A percentile compares a stretch with the other conserved stretches of the same genome.
Evolutionary conservation across 2,113 vertebrate species (phyloP).

Genomic region (Illadopsis cleaveri): DNA sequence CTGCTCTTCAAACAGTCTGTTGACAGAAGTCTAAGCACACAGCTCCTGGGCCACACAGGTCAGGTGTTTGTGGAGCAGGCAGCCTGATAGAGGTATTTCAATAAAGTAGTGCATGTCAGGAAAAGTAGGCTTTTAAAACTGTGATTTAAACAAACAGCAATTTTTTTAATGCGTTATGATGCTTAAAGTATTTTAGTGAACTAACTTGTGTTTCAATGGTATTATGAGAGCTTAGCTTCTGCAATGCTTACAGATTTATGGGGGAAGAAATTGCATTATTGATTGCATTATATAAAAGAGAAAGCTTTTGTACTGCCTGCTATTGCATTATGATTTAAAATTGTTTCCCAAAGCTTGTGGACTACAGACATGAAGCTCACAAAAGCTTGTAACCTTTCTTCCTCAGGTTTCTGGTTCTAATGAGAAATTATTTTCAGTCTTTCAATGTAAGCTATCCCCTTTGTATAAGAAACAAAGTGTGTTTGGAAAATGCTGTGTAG

Average conservation of each 20-base stretch:
- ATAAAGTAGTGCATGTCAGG: background rate
- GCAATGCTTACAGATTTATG: background rate
- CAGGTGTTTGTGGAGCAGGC: background rate
- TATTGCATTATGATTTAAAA: conserved; percentile 38
- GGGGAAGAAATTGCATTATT: conserved; percentile 22
- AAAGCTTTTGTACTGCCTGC: background rate
- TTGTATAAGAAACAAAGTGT: background rate
- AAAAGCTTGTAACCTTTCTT: conserved; percentile 30
- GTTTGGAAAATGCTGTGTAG: conserved; percentile 27
- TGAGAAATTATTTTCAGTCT: conserved; percentile 25
- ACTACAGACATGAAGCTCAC: background rate
- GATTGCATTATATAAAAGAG: conserved; percentile 28
- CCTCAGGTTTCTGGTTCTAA: conserved; percentile 48
- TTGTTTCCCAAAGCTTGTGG: conserved; percentile 14
- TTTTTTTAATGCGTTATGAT: background rate
- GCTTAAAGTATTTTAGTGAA: background rate
- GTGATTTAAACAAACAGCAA: background rate
- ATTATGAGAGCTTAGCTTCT: background rate
- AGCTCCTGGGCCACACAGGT: background rate
- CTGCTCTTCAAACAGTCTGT: background rate
- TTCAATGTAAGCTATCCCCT: background rate
- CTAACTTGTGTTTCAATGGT: background rate
- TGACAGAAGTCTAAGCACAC: background rate
- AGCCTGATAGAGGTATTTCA: background rate
- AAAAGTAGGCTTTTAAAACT: background rate